A percentile compares a stretch with the other conserved stretches of the same genome.
phyloP scores from a whole-genome alignment of 2,113 vertebrate genomes.

The Xiphorhynchus elegans region DNA sequence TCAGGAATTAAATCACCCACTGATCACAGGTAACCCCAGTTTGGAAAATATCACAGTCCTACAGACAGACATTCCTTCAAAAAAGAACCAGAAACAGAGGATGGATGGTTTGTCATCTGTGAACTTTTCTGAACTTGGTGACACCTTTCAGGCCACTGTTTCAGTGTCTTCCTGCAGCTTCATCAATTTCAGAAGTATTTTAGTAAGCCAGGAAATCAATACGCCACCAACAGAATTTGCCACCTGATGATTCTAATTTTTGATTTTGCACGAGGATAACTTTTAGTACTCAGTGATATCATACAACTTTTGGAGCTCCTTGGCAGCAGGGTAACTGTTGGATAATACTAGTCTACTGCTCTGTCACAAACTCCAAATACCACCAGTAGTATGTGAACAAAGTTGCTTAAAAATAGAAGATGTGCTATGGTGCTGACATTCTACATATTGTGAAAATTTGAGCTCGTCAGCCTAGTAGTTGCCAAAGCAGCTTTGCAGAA shows the following conservation, averaged over 20 bases:
- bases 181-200: not conserved
- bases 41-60: not conserved
- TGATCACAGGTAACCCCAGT: not conserved
- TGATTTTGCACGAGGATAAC: not conserved
- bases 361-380: slow-evolving; percentile 15
- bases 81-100: not conserved
- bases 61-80: not conserved
- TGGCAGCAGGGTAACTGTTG: slow-evolving; percentile 10
- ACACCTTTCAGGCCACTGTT: not conserved
- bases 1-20: not conserved
- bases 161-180: not conserved
- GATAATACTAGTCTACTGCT: not conserved
- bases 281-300: not conserved
- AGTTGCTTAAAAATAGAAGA: slow-evolving; percentile 50
- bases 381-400: slow-evolving; percentile 5
- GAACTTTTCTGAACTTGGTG: not conserved
- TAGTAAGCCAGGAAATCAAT: not conserved
- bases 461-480: not conserved
- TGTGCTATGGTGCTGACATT: slow-evolving; percentile 28
- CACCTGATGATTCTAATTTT: not conserved
- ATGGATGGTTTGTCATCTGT: not conserved
- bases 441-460: slow-evolving; percentile 41
- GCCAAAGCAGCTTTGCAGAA: slow-evolving; percentile 40
- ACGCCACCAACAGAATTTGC: not conserved
- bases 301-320: not conserved